A percentile compares a stretch with the other conserved stretches of the same genome.
These are phyloP conservation scores for Phlogophora meticulosa DNA, from an alignment of 2,888 invertebrate species.

Conservation along the genomic window DNA sequence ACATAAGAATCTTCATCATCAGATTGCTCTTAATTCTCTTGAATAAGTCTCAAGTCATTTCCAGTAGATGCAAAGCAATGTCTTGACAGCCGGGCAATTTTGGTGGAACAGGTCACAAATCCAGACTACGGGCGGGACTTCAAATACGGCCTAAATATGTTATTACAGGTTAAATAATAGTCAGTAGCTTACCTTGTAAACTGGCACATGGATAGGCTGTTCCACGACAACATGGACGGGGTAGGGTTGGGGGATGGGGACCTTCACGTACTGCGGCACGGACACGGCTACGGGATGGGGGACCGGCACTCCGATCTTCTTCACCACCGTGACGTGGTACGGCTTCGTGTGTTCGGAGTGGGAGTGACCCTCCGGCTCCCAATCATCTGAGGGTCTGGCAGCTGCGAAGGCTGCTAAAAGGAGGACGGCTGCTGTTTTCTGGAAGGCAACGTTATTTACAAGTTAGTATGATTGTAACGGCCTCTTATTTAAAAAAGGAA, in stretches of 20 bases:
- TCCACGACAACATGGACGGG: conserved; percentile 94
- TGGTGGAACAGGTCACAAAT: no score
- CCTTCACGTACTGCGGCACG: conserved; percentile 93
- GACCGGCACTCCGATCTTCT: conserved; percentile 94
- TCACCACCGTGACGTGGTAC: conserved; percentile 93
- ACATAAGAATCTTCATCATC: no score
- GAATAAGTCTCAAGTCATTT: no score
- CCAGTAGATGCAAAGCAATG: no score
- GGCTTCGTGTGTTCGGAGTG: conserved; percentile 93
- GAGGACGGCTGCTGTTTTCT: conserved; percentile 86
- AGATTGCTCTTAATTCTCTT: no score
- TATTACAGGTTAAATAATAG: background rate
- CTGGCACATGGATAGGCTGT: conserved; percentile 94
- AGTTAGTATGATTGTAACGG: background rate
- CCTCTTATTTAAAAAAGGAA: background rate
- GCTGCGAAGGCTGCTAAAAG: conserved; percentile 77
- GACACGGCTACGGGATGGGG: conserved; percentile 94
- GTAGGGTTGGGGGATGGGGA: conserved; percentile 94
- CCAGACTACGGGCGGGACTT: no score
- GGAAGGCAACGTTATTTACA: conserved; percentile 51
- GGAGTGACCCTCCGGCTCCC: conserved; percentile 91
- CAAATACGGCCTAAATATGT: no score
- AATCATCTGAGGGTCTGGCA: conserved; percentile 85
- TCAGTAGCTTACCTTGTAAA: conserved; percentile 91
- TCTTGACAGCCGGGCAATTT: no score